Conservation (phyloP, 2,888 invertebrate species). For the Eupithecia exiguata region DNA sequence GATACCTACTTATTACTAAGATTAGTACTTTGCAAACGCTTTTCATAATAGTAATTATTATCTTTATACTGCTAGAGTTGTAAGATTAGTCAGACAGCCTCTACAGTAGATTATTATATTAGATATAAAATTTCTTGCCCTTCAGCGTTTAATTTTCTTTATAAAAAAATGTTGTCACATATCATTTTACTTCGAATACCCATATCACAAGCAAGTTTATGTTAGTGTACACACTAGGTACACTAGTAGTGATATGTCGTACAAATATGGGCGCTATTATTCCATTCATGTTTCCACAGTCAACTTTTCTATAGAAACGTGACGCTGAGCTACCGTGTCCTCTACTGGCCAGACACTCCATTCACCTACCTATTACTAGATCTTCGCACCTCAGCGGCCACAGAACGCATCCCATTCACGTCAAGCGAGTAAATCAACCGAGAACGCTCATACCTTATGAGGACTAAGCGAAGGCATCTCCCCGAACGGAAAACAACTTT, state of each 20-base stretch:
- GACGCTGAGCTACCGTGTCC: conserved; percentile 20
- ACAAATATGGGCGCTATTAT: conserved; percentile 4
- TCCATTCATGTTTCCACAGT: conserved; percentile 2
- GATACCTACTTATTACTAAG: conserved; percentile 25
- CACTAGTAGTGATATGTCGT: background rate
- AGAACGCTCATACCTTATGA: conserved; percentile 65
- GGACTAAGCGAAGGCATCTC: conserved; percentile 66
- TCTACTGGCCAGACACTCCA: conserved; percentile 53
- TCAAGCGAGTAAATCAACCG: conserved; percentile 80
- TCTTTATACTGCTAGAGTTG: background rate
- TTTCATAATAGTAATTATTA: conserved; percentile 36
- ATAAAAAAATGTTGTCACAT: no score
- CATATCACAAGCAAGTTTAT: background rate
- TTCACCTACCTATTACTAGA: conserved; percentile 75
- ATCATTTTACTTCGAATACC: background rate
- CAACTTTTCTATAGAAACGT: conserved; percentile 35
- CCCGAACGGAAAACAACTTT: conserved; percentile 80
- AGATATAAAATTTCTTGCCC: conserved; percentile 3
- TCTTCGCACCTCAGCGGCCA: conserved; percentile 77
- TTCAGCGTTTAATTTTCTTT: no score
- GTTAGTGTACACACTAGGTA: background rate
- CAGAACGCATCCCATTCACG: conserved; percentile 81
- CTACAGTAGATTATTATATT: background rate
- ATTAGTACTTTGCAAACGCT: conserved; percentile 16
- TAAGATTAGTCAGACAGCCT: background rate